Evolutionary conservation across 2,797 vertebrate species (phyloP).

Genomic region (Chloroceryle amazona): DNA sequence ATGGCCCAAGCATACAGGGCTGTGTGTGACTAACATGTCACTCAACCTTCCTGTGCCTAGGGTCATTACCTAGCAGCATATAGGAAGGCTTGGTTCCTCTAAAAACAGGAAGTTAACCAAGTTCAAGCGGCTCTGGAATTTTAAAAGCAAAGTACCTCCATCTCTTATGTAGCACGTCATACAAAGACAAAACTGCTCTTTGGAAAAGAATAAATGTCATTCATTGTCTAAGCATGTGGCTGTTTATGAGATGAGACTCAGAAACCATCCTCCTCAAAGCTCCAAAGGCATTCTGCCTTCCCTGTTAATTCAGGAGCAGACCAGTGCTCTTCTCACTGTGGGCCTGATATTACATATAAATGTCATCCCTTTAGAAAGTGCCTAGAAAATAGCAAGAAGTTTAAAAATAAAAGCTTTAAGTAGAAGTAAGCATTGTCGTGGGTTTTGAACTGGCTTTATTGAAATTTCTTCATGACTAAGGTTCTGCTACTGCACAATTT

Average conservation of each 20-base stretch:
- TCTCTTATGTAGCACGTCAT: neutral
- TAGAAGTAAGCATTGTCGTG: neutral
- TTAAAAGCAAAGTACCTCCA: neutral
- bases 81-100: neutral
- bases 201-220: neutral
- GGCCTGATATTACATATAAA: neutral
- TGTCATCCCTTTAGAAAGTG: neutral
- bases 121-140: conserved; percentile 6
- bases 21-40: neutral
- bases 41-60: neutral
- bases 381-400: neutral
- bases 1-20: fast-evolving
- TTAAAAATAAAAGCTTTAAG: conserved; percentile 37
- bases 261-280: neutral
- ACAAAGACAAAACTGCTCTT: neutral
- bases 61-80: neutral
- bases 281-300: neutral
- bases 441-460: neutral
- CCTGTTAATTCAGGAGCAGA: neutral
- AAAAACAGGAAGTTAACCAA: neutral
- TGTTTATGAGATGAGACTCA: neutral
- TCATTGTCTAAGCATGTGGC: neutral
- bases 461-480: neutral
- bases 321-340: neutral
- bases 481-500: neutral